phyloP scores from a whole-genome alignment of 2,113 vertebrate genomes.

The Ovis aries region DNA sequence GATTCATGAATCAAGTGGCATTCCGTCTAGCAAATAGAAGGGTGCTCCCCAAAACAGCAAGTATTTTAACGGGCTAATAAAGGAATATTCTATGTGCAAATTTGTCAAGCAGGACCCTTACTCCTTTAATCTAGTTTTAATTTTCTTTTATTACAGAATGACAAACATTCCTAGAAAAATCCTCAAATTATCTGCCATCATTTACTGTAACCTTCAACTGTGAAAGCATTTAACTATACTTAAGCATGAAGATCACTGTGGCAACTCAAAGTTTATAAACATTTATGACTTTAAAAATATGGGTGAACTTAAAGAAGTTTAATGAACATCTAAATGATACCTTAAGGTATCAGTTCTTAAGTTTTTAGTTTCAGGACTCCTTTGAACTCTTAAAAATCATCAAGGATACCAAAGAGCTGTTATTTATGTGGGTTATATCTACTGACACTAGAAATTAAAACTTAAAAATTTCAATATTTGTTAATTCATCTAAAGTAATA shows the following conservation, averaged over 20 bases:
- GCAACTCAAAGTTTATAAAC: conserved; percentile 15
- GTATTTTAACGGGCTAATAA: conserved; percentile 2
- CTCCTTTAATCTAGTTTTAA: background rate
- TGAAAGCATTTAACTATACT: background rate
- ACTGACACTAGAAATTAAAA: conserved; percentile 1
- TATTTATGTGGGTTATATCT: background rate
- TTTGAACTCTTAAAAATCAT: background rate
- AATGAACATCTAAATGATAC: background rate
- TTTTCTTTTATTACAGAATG: background rate
- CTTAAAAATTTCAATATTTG: background rate
- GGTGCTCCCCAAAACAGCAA: background rate
- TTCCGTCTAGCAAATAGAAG: background rate
- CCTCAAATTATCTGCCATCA: conserved; percentile 1
- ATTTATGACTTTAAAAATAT: conserved; percentile 24
- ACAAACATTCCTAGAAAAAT: conserved; percentile 22
- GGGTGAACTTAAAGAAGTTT: background rate
- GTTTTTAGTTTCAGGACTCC: background rate
- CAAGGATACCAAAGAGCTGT: background rate
- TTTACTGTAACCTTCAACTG: background rate
- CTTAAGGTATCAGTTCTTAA: background rate
- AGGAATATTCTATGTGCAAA: background rate
- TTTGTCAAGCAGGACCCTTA: background rate
- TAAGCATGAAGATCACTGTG: background rate
- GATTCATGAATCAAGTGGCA: background rate
- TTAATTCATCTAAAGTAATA: background rate